Base-by-base conservation (phyloP, 2,888 invertebrate species). In the Epinotia ramella region DNA sequence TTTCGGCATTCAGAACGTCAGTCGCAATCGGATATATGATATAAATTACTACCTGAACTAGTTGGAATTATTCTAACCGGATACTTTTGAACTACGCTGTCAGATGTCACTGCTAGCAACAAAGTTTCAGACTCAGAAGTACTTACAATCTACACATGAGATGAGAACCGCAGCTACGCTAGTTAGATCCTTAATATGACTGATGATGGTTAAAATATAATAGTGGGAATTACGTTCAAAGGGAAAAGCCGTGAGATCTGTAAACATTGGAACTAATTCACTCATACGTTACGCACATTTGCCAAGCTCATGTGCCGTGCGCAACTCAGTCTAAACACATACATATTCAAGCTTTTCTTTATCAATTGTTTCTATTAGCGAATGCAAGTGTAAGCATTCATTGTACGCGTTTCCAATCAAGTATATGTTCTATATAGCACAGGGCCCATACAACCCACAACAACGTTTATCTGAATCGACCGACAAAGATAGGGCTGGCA, bases 201-300 rank as follows among this genome's bases (percentile, higher is more conserved):
- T 53, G n/a, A 53, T 7, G 49, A 53, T 53, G n/a, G n/a, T 53
- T 53, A 7, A 53, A 53, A n/a, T 16, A 16, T 6, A 59, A 53
- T 20, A 16, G 62, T 62, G 40, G 49, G 20, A 59, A 64, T 49
- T 24, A 24, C 7, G 20, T 20, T 60, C 28, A 86, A 84, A 88
- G 88, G 90, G 90, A 86, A 86, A 79, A 76, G 81, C 80, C 87
- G 91, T 93, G 92, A 88, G 93, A 93, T 91, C 84, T 74, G 87
- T 88, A 92, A 92, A 92, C 88, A 92, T 18, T 49, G 44, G 20
- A 68, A 62, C 72, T 65, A 49, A 56, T 76, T 63, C 76, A 68
- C 74, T 73, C 73, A 63, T 66, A 74, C 77, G 72, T 77, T 68
- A 59, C 69, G 72, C 53, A 44, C 20, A 46, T 49, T 67, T 24